A percentile compares a stretch with the other conserved stretches of the same genome.
Conservation (phyloP, 2,888 invertebrate genomes). For the Yponomeuta sedellus region DNA sequence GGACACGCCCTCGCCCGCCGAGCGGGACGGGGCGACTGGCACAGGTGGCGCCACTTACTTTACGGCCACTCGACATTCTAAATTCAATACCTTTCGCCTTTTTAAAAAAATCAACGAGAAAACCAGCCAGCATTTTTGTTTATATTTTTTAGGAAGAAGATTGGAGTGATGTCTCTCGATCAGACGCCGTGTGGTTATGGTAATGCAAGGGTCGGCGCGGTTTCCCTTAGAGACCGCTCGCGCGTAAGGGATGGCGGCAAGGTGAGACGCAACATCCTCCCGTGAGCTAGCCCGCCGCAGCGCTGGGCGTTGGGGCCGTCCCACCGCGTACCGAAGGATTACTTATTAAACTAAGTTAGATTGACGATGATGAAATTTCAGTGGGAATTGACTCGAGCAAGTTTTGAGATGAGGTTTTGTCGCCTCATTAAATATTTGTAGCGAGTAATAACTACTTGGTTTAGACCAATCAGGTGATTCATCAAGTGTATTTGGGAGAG, state of each 20-base stretch:
- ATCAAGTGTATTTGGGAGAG: neutral
- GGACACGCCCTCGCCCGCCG: constrained; percentile 77
- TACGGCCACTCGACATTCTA: constrained; percentile 23
- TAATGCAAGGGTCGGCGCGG: constrained; percentile 26
- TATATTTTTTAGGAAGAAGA: constrained; percentile 25
- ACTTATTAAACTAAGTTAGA: constrained; percentile 71
- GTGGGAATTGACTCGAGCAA: constrained; percentile 72
- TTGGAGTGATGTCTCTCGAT: neutral
- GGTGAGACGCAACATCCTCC: constrained; percentile 61
- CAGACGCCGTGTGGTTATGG: neutral
- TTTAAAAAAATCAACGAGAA: constrained; percentile 15
- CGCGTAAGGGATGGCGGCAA: constrained; percentile 56
- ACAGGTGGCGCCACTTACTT: constrained; percentile 62
- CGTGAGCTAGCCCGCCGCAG: constrained; percentile 51
- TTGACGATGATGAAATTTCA: constrained; percentile 76
- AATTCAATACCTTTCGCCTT: constrained; percentile 24
- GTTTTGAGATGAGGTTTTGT: constrained; percentile 62
- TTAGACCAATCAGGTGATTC: neutral
- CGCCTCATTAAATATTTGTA: constrained; percentile 53
- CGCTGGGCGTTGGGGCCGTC: constrained; percentile 47
- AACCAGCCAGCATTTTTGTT: constrained; percentile 21
- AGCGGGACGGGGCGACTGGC: constrained; percentile 61
- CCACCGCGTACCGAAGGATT: constrained; percentile 54
- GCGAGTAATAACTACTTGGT: neutral
- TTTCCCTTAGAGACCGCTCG: constrained; percentile 63